These are phyloP conservation scores for Channa maculata DNA, from an alignment of 2,113 vertebrate species.

Conservation along the genomic window DNA sequence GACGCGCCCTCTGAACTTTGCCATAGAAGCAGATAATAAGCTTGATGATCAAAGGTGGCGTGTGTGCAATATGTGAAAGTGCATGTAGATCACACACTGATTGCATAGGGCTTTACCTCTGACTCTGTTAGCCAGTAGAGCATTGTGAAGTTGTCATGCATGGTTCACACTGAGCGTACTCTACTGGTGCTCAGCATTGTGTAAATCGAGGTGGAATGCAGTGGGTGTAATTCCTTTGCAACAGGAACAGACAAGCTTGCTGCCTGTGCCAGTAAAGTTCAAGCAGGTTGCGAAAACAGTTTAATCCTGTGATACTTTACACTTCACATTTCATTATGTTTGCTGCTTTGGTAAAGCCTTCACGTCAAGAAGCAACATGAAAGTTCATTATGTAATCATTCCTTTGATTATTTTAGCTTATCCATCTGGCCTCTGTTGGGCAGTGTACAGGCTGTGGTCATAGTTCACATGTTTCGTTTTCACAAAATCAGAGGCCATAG, in stretches of 20 bases:
- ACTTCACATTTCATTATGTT: too few relatives aligned
- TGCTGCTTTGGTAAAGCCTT: slow-evolving; percentile 4
- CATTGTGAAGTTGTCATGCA: slow-evolving; percentile 62
- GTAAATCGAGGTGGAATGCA: slow-evolving; percentile 58
- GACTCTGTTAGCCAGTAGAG: slow-evolving; percentile 20
- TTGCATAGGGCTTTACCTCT: slow-evolving; percentile 60
- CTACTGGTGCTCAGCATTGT: slow-evolving; percentile 47
- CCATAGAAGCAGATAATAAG: slow-evolving; percentile 23
- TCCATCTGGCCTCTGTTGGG: slow-evolving; percentile 65
- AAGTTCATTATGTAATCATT: slow-evolving; percentile 64
- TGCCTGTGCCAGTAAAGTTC: slow-evolving; percentile 13
- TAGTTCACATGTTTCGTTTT: slow-evolving; percentile 25
- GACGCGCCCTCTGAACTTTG: slow-evolving; percentile 19
- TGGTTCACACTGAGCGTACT: slow-evolving; percentile 39
- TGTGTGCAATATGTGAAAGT: slow-evolving; percentile 68
- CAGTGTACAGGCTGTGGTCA: slow-evolving; percentile 6
- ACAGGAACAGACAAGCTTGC: slow-evolving; percentile 34
- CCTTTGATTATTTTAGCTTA: slow-evolving; percentile 22
- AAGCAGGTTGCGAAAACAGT: slow-evolving; percentile 36
- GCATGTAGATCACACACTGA: slow-evolving; percentile 49
- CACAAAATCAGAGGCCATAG: slow-evolving; percentile 39
- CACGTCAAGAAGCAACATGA: slow-evolving; percentile 30
- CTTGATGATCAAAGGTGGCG: slow-evolving; percentile 68
- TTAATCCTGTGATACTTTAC: slow-evolving; percentile 14
- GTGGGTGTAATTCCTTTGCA: slow-evolving; percentile 46